These are phyloP conservation scores for Zygaena filipendulae DNA, from an alignment of 2,888 invertebrate species.

Conservation along the genomic window DNA sequence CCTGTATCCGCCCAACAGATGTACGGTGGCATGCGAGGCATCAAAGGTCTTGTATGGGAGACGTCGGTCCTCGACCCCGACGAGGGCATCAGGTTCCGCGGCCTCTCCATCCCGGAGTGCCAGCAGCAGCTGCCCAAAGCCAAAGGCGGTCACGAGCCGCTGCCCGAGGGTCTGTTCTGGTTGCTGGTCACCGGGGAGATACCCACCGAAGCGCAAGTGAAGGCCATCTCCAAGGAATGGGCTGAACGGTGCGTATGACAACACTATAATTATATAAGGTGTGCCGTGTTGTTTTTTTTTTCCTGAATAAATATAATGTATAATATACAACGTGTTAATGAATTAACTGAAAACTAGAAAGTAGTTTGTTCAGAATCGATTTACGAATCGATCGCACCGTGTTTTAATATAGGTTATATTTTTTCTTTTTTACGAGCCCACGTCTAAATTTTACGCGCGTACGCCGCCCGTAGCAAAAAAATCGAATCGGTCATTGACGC, in stretches of 20 bases:
- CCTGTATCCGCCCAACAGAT: too few species aligned
- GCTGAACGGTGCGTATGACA: slow-evolving; percentile 58
- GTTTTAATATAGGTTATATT: too few species aligned
- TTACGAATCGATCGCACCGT: too few species aligned
- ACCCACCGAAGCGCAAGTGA: slow-evolving; percentile 77
- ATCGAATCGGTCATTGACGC: too few species aligned
- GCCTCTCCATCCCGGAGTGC: slow-evolving; percentile 88
- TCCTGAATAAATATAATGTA: too few species aligned
- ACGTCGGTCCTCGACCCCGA: slow-evolving; percentile 95
- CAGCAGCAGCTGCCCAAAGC: slow-evolving; percentile 79
- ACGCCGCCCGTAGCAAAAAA: too few species aligned
- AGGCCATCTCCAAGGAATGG: slow-evolving; percentile 84
- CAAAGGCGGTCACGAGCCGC: slow-evolving; percentile 74
- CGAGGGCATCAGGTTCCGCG: slow-evolving; percentile 95
- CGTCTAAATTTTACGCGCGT: neutral
- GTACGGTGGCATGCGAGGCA: slow-evolving; percentile 97
- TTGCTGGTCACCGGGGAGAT: slow-evolving; percentile 80
- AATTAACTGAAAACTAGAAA: too few species aligned
- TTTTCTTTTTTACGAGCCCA: neutral
- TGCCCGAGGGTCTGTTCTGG: slow-evolving; percentile 86
- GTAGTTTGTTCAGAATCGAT: too few species aligned
- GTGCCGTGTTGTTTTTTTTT: neutral
- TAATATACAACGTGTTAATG: too few species aligned
- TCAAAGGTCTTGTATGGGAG: slow-evolving; percentile 94
- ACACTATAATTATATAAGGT: too few species aligned